A percentile compares a stretch with the other conserved stretches of the same genome.
phyloP scores from a whole-genome alignment of 2,888 invertebrate species.

The Tachystola acroxantha region DNA sequence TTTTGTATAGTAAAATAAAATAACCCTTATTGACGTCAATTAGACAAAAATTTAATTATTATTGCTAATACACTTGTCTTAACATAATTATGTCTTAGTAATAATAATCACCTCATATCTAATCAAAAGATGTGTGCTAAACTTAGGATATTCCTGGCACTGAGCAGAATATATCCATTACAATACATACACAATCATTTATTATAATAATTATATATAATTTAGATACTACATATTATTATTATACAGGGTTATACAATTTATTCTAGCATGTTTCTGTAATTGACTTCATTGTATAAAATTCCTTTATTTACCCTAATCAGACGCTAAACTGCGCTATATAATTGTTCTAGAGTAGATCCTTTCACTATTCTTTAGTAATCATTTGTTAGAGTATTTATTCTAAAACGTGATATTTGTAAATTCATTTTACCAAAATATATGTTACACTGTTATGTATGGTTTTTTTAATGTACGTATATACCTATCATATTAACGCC shows the following conservation, averaged over 20 bases:
- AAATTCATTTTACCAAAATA: constrained; percentile 71
- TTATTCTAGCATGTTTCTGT: constrained; percentile 18
- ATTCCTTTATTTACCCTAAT: constrained; percentile 20
- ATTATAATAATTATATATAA: constrained; percentile 13
- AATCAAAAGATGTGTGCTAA: constrained; percentile 36
- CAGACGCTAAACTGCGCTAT: constrained; percentile 9
- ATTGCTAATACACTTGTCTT: background rate
- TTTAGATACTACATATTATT: constrained; percentile 20
- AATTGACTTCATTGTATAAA: constrained; percentile 22
- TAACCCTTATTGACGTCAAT: no score
- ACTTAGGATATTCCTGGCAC: constrained; percentile 35
- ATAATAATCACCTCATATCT: constrained; percentile 10
- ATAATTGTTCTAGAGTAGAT: constrained; percentile 15
- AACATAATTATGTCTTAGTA: background rate
- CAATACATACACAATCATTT: constrained; percentile 1
- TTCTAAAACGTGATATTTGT: constrained; percentile 65
- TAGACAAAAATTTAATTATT: no score
- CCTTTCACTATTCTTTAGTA: constrained; percentile 8
- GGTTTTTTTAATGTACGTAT: constrained; percentile 63
- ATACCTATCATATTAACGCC: constrained; percentile 15
- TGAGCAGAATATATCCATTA: constrained; percentile 19
- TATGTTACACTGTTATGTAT: constrained; percentile 70
- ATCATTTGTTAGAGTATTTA: constrained; percentile 27
- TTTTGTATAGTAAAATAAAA: constrained; percentile 2
- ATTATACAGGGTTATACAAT: constrained; percentile 24